Conservation (phyloP, 2,888 invertebrate species). For the Nowickia ferox region DNA sequence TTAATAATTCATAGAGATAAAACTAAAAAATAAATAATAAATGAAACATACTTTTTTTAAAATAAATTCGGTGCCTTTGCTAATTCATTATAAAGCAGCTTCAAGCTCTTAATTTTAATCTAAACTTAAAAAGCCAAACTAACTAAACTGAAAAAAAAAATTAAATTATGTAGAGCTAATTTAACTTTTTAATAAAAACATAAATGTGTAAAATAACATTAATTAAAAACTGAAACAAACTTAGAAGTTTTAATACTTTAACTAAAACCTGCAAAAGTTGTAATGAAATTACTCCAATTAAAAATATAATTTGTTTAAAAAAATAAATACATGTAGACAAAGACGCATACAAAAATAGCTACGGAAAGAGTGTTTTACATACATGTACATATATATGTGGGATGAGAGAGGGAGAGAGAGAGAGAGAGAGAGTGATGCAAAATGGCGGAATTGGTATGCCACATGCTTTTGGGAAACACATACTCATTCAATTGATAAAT, state of each 20-base stretch:
- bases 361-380: neutral
- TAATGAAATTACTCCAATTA: neutral
- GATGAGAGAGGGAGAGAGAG: neutral
- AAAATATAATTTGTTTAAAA: neutral
- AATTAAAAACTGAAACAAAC: too few relatives aligned
- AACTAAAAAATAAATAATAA: neutral
- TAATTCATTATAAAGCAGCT: conserved; percentile 1
- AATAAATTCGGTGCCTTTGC: conserved; percentile 8
- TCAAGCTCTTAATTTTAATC: conserved; percentile 10
- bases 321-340: neutral
- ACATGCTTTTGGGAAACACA: neutral
- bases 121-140: neutral
- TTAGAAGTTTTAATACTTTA: neutral
- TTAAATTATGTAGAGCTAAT: neutral
- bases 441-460: neutral
- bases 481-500: neutral
- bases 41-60: neutral
- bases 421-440: neutral
- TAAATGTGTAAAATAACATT: too few relatives aligned
- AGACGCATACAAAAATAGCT: neutral
- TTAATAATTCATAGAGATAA: neutral
- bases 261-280: neutral
- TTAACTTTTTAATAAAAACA: too few relatives aligned
- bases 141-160: neutral
- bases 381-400: neutral